phyloP scores from a whole-genome alignment of 23 tunicate genomes.

The Halocynthia aurantium region DNA sequence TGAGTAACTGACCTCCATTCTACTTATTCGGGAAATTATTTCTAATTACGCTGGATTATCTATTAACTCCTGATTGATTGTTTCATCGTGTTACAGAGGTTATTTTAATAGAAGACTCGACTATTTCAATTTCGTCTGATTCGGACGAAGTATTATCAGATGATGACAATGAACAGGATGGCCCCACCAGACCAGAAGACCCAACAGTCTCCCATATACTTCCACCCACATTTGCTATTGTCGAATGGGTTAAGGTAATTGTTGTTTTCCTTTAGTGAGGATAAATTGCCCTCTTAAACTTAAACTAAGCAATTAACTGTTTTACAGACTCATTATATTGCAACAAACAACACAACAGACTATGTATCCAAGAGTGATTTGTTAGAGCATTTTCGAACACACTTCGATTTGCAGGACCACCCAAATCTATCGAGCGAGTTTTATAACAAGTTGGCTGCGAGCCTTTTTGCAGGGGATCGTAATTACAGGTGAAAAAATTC shows the following conservation, averaged over 20 bases:
- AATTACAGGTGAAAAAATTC: conserved; percentile 20
- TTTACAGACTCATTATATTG: conserved; percentile 24
- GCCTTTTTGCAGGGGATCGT: conserved; percentile 29
- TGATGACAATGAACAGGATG: conserved; percentile 4
- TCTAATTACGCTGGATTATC: too few species aligned
- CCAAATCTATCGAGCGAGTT: conserved; percentile 29
- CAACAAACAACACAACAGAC: conserved; percentile 20
- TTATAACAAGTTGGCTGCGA: conserved; percentile 21
- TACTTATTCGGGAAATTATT: too few species aligned
- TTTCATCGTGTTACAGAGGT: background rate
- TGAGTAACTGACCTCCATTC: too few species aligned
- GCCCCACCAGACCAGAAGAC: background rate
- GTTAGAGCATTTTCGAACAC: conserved; percentile 24
- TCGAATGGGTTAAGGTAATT: conserved; percentile 32
- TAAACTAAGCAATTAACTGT: background rate
- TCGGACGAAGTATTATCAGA: background rate
- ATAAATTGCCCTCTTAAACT: too few species aligned
- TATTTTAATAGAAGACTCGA: conserved; percentile 3
- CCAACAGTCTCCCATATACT: background rate
- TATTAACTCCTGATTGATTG: background rate
- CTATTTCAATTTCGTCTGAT: background rate
- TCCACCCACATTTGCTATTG: conserved; percentile 26
- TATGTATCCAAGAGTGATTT: conserved; percentile 28
- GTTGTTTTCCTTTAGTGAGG: background rate
- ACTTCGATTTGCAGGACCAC: conserved; percentile 26